Evolutionary conservation across 2,113 vertebrate species (phyloP).

Genomic region (Scatophagus argus): DNA sequence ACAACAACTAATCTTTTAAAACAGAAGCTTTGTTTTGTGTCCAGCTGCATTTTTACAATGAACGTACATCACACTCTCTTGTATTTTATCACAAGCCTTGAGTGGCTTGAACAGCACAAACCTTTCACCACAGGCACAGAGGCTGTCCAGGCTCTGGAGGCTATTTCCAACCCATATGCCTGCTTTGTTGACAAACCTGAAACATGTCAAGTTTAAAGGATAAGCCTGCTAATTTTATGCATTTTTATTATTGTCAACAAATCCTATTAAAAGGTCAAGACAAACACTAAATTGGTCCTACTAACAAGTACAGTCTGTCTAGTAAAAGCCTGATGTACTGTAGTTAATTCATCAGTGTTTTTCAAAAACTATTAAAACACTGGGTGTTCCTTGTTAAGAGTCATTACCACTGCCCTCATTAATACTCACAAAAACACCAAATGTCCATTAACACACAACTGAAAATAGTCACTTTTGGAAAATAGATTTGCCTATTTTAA

Average conservation of each 20-base stretch:
- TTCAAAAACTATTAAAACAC: not conserved
- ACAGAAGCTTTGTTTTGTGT: not conserved
- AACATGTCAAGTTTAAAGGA: constrained; percentile 10
- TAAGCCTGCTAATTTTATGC: not conserved
- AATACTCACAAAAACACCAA: not conserved
- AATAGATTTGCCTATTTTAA: not conserved
- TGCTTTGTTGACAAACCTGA: constrained; percentile 72
- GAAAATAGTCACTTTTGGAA: not conserved
- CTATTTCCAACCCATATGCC: constrained; percentile 53
- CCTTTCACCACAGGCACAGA: constrained; percentile 78
- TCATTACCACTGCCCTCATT: not conserved
- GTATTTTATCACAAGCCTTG: not conserved
- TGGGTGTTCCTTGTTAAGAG: not conserved
- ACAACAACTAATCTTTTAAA: not conserved
- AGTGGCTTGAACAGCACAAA: constrained; percentile 25
- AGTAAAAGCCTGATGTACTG: not conserved
- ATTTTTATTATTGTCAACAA: not conserved
- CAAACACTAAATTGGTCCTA: not conserved
- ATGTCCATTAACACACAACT: not conserved
- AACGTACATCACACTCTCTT: not conserved
- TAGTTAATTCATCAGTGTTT: not conserved
- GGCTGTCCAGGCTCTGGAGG: constrained; percentile 77
- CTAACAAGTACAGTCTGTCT: not conserved
- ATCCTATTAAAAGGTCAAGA: not conserved
- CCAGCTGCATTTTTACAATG: not conserved